A percentile compares a stretch with the other conserved stretches of the same genome.
Conservation (phyloP, 2,888 invertebrate genomes). For the Drosophila anomalata region DNA sequence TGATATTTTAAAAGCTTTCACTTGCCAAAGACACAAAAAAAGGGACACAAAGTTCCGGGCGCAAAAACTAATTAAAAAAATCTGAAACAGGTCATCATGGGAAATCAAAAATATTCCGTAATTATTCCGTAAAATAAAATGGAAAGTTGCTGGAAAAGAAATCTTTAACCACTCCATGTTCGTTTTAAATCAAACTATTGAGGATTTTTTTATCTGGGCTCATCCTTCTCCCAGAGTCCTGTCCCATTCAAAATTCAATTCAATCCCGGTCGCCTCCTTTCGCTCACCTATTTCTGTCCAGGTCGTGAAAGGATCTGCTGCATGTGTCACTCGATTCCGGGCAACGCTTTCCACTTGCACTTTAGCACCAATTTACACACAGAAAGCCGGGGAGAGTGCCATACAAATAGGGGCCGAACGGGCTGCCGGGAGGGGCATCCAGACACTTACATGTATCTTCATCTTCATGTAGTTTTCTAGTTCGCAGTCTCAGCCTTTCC, state of each 20-base stretch:
- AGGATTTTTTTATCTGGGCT: conserved; percentile 6
- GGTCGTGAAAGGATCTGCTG: conserved; percentile 24
- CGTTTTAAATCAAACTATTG: not conserved
- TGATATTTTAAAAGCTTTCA: conserved; percentile 78
- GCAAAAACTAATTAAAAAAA: conserved; percentile 28
- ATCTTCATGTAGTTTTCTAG: conserved; percentile 37
- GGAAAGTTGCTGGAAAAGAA: too few relatives aligned
- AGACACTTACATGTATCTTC: conserved; percentile 19
- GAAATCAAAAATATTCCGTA: not conserved
- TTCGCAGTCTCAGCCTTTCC: conserved; percentile 39
- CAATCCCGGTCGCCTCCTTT: conserved; percentile 4
- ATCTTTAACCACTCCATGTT: not conserved
- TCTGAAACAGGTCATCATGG: conserved; percentile 9
- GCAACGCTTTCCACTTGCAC: conserved; percentile 46
- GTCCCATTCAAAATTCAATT: conserved; percentile 15
- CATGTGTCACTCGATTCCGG: conserved; percentile 63
- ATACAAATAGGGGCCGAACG: not conserved
- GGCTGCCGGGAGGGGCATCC: not conserved
- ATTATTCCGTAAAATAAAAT: not conserved
- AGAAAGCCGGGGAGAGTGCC: conserved; percentile 4
- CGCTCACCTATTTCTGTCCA: not conserved
- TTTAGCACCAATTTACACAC: conserved; percentile 45
- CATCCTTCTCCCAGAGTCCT: not conserved
- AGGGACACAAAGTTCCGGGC: conserved; percentile 56
- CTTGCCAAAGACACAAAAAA: conserved; percentile 49